These are phyloP conservation scores for Oligia fasciuncula DNA, from an alignment of 2,888 invertebrate genomes.

Conservation along the genomic window DNA sequence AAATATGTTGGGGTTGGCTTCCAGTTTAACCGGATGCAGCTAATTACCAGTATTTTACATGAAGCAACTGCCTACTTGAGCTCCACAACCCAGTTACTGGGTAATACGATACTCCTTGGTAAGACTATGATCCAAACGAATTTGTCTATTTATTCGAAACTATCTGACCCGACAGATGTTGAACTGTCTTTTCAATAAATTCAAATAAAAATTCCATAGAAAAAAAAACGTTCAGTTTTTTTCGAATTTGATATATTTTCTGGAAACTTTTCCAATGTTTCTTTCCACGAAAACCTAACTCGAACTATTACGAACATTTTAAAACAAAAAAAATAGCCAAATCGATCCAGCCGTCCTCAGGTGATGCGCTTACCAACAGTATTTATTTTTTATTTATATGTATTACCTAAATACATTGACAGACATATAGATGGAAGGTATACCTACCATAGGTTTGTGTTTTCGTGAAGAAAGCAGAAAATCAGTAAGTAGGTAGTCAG, in stretches of 20 bases:
- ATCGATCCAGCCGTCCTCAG: no score
- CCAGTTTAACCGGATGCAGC: no score
- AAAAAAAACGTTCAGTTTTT: background rate
- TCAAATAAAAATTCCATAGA: background rate
- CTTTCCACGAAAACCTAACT: background rate
- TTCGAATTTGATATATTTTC: background rate
- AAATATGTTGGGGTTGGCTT: no score
- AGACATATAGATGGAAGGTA: no score
- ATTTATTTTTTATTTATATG: no score
- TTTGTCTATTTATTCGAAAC: background rate
- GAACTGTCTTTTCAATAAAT: background rate
- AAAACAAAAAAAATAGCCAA: background rate
- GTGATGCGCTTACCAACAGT: background rate
- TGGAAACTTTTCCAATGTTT: background rate
- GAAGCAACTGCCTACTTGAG: no score
- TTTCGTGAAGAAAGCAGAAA: background rate
- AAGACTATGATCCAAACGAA: background rate
- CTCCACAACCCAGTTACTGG: no score
- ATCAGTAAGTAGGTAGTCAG: background rate
- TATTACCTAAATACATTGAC: no score
- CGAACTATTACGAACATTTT: background rate
- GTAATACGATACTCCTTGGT: no score
- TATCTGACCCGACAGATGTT: background rate
- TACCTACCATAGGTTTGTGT: background rate
- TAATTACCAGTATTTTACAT: no score